Percentiles rank a stretch among this genome's conserved stretches.
Conservation (phyloP, 2,888 invertebrate species). For the Incurvaria masculella region DNA sequence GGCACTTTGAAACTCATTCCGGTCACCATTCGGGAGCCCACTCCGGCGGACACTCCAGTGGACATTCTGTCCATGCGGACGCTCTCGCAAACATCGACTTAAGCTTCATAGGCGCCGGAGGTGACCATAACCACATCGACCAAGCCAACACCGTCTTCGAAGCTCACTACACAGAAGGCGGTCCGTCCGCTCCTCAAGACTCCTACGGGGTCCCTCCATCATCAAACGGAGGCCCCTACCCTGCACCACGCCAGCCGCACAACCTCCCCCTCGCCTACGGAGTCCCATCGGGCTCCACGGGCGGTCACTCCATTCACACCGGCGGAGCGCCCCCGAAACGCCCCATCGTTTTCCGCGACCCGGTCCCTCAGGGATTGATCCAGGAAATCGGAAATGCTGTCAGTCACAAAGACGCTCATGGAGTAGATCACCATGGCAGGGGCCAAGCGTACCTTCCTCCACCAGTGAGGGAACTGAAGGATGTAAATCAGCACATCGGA, state of each 20-base stretch:
- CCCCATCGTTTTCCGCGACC: conserved; percentile 71
- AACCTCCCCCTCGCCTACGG: conserved; percentile 45
- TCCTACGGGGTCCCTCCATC: conserved; percentile 21
- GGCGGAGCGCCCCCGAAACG: conserved; percentile 48
- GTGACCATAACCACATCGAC: conserved; percentile 46
- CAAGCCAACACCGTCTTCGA: conserved; percentile 50
- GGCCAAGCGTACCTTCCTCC: conserved; percentile 61
- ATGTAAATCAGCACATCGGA: conserved; percentile 30
- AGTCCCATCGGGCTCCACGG: conserved; percentile 32
- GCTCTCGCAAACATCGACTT: conserved; percentile 40
- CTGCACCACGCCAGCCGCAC: conserved; percentile 27
- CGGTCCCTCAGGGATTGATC: conserved; percentile 67
- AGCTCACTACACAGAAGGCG: conserved; percentile 45
- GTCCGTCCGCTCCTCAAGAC: conserved; percentile 22
- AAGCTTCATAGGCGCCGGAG: conserved; percentile 37
- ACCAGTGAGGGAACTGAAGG: conserved; percentile 58
- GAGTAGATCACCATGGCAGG: conserved; percentile 49
- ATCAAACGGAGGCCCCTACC: conserved; percentile 47
- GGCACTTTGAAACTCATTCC: conserved; percentile 5
- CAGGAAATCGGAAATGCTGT: conserved; percentile 63
- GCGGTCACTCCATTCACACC: conserved; percentile 28
- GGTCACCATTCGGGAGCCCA: conserved; percentile 24
- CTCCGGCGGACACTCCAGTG: conserved; percentile 24
- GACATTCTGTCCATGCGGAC: conserved; percentile 49
- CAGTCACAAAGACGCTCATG: conserved; percentile 59